Evolutionary conservation across 2,113 vertebrate species (phyloP).

Genomic region (Stigmatopora nigra): DNA sequence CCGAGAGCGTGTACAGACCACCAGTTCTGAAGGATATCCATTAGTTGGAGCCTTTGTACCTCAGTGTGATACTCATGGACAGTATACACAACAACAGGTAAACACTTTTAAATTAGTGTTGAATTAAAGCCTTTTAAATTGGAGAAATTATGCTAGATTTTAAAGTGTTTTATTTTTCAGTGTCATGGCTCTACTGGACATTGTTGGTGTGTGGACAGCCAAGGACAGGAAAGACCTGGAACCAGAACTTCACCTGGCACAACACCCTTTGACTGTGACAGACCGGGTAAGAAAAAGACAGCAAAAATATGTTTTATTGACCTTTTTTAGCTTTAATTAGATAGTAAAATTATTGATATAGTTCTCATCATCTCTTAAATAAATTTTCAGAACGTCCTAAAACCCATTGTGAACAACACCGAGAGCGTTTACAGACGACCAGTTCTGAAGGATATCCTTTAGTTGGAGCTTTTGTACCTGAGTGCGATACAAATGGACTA

Average conservation of each 20-base stretch:
- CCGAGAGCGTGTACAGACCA: conserved; percentile 42
- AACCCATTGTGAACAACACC: conserved; percentile 71
- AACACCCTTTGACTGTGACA: conserved; percentile 21
- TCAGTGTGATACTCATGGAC: conserved; percentile 74
- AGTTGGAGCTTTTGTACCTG: conserved; percentile 65
- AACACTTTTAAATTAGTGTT: not conserved
- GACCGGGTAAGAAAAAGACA: conserved; percentile 26
- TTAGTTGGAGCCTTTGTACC: conserved; percentile 59
- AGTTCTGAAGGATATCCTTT: conserved; percentile 17
- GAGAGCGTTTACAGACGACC: conserved; percentile 49
- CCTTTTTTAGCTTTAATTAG: not conserved
- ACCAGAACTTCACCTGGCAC: conserved; percentile 64
- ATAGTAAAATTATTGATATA: not conserved
- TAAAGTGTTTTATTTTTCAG: not conserved
- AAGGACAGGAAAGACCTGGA: conserved; percentile 70
- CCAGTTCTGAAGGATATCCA: conserved; percentile 24
- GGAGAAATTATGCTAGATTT: not conserved
- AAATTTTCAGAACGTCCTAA: conserved; percentile 41
- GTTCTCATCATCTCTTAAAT: not conserved
- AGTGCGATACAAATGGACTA: conserved; percentile 72
- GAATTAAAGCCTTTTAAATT: not conserved
- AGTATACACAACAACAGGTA: conserved; percentile 68
- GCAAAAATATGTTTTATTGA: not conserved
- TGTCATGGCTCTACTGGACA: conserved; percentile 62
- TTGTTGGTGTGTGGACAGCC: conserved; percentile 79